phyloP scores from a whole-genome alignment of 2,888 invertebrate genomes.

The Himalopsyche kuldschensis region DNA sequence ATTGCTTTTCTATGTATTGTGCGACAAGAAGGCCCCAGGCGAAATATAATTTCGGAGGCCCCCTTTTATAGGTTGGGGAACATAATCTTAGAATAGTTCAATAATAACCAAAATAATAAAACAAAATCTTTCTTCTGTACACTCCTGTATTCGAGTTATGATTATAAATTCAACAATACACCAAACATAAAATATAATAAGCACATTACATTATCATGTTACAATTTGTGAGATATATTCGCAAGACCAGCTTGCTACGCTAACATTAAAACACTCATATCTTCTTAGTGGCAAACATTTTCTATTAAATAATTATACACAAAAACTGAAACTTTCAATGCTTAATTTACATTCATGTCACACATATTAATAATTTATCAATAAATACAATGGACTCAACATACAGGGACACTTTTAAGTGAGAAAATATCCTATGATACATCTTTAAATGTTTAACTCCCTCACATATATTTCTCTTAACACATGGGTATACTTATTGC shows the following conservation, averaged over 20 bases:
- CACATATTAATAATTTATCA: conserved; percentile 9
- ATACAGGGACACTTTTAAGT: neutral
- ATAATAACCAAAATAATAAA: neutral
- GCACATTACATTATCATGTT: conserved; percentile 24
- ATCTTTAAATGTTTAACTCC: neutral
- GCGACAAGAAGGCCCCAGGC: no score
- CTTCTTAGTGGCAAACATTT: conserved; percentile 16
- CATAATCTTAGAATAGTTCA: no score
- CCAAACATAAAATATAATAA: conserved; percentile 32
- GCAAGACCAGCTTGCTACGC: conserved; percentile 30
- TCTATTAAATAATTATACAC: conserved; percentile 17
- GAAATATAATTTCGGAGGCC: no score
- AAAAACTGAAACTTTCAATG: conserved; percentile 20
- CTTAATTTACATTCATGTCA: conserved; percentile 27
- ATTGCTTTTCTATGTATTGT: no score
- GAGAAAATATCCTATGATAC: neutral
- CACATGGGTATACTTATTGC: neutral
- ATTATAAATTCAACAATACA: conserved; percentile 35
- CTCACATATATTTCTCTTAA: neutral
- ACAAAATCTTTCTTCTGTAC: conserved; percentile 15
- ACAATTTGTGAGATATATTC: conserved; percentile 22
- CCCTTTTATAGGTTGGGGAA: no score
- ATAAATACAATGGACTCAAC: neutral
- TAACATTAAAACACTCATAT: conserved; percentile 19
- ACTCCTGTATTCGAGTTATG: conserved; percentile 30